Base-by-base conservation (phyloP, 2,113 vertebrate species). In the Merops nubicus region DNA sequence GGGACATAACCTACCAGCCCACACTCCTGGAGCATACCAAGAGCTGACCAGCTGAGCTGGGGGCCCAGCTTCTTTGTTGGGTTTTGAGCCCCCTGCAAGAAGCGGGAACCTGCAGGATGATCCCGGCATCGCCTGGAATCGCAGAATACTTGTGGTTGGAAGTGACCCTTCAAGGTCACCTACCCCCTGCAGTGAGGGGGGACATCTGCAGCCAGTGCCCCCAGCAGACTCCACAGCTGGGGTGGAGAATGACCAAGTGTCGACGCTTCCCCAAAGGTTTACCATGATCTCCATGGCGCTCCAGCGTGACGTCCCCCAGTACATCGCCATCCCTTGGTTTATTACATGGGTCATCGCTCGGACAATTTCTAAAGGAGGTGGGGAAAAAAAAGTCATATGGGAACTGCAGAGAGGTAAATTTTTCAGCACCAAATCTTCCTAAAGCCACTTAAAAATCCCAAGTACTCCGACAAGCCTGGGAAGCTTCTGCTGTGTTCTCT, bases 221-320 rank as follows among this genome's bases (percentile, higher is more conserved):
- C 11, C 69, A n/a, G 12, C 1, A 1, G 7, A 16, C 22, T 11
- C 36, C 5, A 8, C 36, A 26, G 36, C 40, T 34, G 31, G 54
- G 28, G 9, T 14, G 42, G 23, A 12, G 20, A 68, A 14, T 4
- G 17, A 7, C 11, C 31, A 20, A 13, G 12, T 7, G 11, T 5
- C 38, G 38, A 5, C 2, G 0, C 16, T 56, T 22, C 9, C 31
- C 62, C 0, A 40, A n/a, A 53, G 25, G 11, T 79, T 98, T 96
- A 99, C 99, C 99, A 99, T 99, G 97, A 99, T 99, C 98, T 99
- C 99, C 99, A 99, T 99, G 7, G 99, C 99, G 0, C 99, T 99
- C 99, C 99, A 99, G 65, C 99, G 98, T 0, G 99, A 99, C 0
- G 99, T 99, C 11, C 99, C 99, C 99, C 99, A 99, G 98, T 99